A percentile compares a stretch with the other conserved stretches of the same genome.
These are phyloP conservation scores for Buceros bicornis DNA, from an alignment of 2,797 vertebrate species.

Conservation along the genomic window DNA sequence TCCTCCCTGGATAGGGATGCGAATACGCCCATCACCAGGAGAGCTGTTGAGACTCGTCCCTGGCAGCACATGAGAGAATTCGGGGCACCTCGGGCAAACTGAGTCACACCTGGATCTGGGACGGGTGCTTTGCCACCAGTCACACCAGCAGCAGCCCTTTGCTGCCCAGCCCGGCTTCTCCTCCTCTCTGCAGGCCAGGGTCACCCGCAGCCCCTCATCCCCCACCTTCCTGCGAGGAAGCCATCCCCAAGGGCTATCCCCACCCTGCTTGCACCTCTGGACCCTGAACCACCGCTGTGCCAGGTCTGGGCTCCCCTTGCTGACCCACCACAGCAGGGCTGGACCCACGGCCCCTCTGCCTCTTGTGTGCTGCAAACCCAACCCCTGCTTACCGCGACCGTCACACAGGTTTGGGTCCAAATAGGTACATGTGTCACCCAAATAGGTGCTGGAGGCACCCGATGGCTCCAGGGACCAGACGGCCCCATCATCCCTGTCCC, in stretches of 20 bases:
- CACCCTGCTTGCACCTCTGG: neutral
- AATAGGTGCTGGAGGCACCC: no score
- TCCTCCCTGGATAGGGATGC: neutral
- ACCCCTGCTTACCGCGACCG: accelerated
- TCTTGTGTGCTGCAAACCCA: neutral
- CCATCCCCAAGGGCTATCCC: accelerated
- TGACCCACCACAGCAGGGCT: no score
- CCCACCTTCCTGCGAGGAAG: neutral
- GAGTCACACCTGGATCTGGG: slow-evolving; percentile 40
- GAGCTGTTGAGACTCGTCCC: slow-evolving; percentile 57
- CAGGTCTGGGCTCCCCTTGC: neutral
- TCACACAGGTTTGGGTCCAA: neutral
- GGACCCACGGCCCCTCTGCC: neutral
- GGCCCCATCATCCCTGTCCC: no score
- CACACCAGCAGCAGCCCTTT: neutral
- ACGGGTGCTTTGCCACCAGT: neutral
- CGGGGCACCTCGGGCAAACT: slow-evolving; percentile 11
- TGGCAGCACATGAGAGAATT: slow-evolving; percentile 52
- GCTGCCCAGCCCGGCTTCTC: neutral
- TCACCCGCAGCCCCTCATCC: neutral
- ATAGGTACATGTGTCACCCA: accelerated
- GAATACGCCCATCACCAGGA: neutral
- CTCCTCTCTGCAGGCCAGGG: neutral
- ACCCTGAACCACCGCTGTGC: neutral
- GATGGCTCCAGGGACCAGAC: no score